Evolutionary conservation across 2,888 invertebrate species (phyloP).

Genomic region (Brachypalpus laphriformis): DNA sequence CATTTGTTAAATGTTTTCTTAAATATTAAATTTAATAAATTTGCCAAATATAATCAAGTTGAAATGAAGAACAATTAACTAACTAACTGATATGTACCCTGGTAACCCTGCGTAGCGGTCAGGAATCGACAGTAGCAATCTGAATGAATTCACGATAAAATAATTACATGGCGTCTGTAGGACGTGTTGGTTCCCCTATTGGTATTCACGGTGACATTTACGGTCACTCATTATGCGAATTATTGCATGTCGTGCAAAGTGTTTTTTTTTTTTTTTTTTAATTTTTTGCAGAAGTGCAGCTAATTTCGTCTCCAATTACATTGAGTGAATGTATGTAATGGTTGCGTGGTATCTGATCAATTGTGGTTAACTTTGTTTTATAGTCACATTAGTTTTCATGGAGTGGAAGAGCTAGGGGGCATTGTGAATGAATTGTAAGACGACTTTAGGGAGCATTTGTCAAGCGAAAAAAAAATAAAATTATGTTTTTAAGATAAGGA

Average conservation of each 20-base stretch:
- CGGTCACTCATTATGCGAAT: conserved; percentile 34
- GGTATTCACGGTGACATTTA: conserved; percentile 28
- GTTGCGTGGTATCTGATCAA: conserved; percentile 52
- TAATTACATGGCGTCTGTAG: conserved; percentile 53
- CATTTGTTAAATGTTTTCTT: no score
- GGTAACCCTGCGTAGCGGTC: conserved; percentile 12
- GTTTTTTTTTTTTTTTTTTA: conserved; percentile 13
- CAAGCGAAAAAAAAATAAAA: no score
- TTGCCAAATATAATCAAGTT: no score
- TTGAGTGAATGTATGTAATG: conserved; percentile 57
- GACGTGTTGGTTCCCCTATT: conserved; percentile 40
- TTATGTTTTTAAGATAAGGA: no score
- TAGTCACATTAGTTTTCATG: conserved; percentile 26
- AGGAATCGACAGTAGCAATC: conserved; percentile 44
- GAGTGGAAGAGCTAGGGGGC: background rate
- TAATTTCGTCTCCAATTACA: conserved; percentile 65
- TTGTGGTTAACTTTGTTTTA: conserved; percentile 51
- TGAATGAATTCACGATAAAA: conserved; percentile 66
- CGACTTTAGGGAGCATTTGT: no score
- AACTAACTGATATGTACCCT: no score
- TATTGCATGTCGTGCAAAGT: conserved; percentile 55
- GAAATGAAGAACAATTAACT: no score
- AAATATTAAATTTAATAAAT: no score
- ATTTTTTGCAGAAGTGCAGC: conserved; percentile 58
- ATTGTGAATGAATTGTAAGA: background rate